Conservation (phyloP, 2,797 vertebrate species). For the Harpagifer antarcticus region DNA sequence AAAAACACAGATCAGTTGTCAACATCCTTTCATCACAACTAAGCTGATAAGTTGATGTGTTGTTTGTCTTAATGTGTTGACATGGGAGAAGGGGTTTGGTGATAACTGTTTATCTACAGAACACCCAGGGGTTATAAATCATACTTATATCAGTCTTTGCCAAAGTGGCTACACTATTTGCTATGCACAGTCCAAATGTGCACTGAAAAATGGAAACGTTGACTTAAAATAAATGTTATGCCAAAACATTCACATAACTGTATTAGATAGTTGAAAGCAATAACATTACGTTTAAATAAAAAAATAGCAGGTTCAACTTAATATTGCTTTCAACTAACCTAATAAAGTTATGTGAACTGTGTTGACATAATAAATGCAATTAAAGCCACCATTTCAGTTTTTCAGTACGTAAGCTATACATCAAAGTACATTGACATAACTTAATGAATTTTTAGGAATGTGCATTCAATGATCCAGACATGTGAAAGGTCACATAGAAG, state of each 20-base stretch:
- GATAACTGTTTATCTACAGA: not conserved
- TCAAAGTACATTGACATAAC: not conserved
- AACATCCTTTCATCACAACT: slow-evolving; percentile 27
- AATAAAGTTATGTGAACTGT: no score
- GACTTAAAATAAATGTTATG: no score
- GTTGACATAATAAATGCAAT: no score
- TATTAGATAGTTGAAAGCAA: no score
- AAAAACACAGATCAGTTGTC: slow-evolving; percentile 18
- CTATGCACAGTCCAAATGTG: not conserved
- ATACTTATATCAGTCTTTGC: not conserved
- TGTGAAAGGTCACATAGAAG: not conserved
- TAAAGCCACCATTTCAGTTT: no score
- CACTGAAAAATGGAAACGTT: no score
- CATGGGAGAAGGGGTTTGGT: not conserved
- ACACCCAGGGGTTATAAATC: not conserved
- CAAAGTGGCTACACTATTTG: not conserved
- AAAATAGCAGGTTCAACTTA: no score
- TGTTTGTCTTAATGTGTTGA: slow-evolving; percentile 13
- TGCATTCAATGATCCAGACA: not conserved
- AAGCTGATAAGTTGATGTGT: slow-evolving; percentile 12
- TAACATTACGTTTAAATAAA: no score
- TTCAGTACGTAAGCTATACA: not conserved
- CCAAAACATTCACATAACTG: no score
- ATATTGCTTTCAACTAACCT: no score
- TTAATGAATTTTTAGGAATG: not conserved